Conservation (phyloP, 2,888 invertebrate genomes). For the Eupeodes latifasciatus region DNA sequence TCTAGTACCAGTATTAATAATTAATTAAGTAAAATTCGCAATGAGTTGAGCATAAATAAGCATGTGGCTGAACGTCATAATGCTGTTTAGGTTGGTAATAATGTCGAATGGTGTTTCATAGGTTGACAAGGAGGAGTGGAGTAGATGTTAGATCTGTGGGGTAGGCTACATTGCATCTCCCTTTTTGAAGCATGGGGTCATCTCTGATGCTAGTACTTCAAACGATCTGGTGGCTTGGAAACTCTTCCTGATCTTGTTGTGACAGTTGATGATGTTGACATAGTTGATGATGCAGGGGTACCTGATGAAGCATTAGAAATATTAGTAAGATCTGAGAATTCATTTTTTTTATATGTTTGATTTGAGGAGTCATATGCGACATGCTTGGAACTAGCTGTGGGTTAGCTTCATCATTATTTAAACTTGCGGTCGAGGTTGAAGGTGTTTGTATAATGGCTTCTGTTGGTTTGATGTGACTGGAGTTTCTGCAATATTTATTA, state of each 20-base stretch:
- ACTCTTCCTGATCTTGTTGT: constrained; percentile 7
- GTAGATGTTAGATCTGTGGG: background rate
- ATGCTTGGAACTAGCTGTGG: background rate
- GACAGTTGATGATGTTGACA: background rate
- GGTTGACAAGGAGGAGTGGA: too few relatives aligned
- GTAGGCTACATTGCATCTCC: constrained; percentile 5
- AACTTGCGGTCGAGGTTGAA: background rate
- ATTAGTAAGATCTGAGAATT: background rate
- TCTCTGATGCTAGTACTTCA: background rate
- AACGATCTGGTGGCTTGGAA: constrained; percentile 5
- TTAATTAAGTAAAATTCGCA: too few relatives aligned
- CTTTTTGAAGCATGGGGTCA: background rate
- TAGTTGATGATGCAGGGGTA: background rate
- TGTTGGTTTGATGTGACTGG: constrained; percentile 13
- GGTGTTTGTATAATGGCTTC: background rate
- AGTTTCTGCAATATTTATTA: constrained; percentile 11
- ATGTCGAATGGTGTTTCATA: too few relatives aligned
- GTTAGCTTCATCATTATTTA: background rate
- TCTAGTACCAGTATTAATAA: too few relatives aligned
- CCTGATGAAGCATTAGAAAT: background rate
- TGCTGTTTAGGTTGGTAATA: too few relatives aligned
- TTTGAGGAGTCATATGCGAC: background rate
- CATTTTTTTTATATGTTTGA: background rate
- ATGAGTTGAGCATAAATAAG: too few relatives aligned
- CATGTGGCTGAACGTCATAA: too few relatives aligned